phyloP scores from a whole-genome alignment of 2,797 vertebrate genomes.

The Sebastes matsubarae region DNA sequence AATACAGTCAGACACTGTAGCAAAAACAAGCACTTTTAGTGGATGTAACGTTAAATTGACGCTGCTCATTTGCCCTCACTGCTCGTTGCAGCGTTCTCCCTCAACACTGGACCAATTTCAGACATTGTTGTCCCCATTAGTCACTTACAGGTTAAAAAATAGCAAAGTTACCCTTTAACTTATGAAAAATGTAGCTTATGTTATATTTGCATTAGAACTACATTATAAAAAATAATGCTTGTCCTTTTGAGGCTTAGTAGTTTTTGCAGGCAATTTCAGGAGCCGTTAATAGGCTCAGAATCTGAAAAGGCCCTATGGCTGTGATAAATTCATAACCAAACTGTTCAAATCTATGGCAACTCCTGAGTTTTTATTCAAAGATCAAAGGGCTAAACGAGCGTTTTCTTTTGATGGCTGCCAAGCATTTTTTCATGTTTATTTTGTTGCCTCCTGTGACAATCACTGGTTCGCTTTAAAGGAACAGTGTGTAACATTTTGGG shows the following conservation, averaged over 20 bases:
- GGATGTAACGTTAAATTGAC: no score
- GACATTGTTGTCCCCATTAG: no score
- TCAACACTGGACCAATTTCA: no score
- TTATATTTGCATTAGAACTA: constrained; percentile 22
- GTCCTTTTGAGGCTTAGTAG: background rate
- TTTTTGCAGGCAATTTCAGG: constrained; percentile 26
- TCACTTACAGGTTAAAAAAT: background rate
- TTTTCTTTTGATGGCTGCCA: constrained; percentile 39
- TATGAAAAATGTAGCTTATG: constrained; percentile 16
- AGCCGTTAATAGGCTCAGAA: background rate
- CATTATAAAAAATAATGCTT: constrained; percentile 7
- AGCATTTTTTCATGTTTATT: constrained; percentile 10
- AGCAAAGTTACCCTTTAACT: background rate
- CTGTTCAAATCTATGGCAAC: background rate
- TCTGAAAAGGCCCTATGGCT: background rate
- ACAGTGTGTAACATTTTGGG: no score
- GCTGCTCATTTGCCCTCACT: no score
- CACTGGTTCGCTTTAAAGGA: constrained; percentile 23
- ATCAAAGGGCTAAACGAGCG: constrained; percentile 18
- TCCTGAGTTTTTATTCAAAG: constrained; percentile 29
- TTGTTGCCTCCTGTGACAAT: constrained; percentile 31
- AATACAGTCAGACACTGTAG: background rate
- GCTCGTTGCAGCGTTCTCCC: no score
- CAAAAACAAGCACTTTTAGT: no score
- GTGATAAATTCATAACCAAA: background rate